Evolutionary conservation across 1,140 invertebrate genomes (phyloP), one percentile per base, ranked within the genome.

Genomic region (Pemphigus obesinymphae): DNA sequence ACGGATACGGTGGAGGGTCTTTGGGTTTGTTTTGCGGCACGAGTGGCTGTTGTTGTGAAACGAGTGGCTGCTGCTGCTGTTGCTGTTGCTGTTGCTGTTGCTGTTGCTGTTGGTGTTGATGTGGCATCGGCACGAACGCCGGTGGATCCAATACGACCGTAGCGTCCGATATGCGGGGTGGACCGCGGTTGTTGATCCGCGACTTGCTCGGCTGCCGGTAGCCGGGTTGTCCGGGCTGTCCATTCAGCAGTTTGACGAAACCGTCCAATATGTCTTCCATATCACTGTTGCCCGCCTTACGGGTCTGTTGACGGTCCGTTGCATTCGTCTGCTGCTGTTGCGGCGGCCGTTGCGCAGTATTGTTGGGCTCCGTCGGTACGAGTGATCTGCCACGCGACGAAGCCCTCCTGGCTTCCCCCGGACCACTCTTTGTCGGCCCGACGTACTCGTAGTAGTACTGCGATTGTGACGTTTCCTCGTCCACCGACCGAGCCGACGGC

Each of bases 241-340:
- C 95, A 84, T 96, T 95, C 1, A 96, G 87, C 2, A 96, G 86
- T 86, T 96, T 95, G 0, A 96, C 94, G 50, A 97, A 94, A 15
- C 94, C 95, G 10, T 94, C 95, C 72, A 97, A 94, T 17, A 96
- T 95, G 85, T 96, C 95, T 86, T 96, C 93, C 78, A 96, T 95
- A 86, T 96, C 94, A 26, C 93, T 92, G 6, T 92, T 90, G 84
- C 43, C 85, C 26, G 73, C 82, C 45, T 55, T 84, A 83, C 45
- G 83, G 92, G 90, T 53, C 88, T 87, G 88, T 86, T 89, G 87
- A 86, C 85, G 86, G 87, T 87, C 88, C 84, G 88, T 86, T 84
- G 86, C 73, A 85, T 85, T 37, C 85, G 73, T 31, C 84, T 84
- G 7, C 85, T 83, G 8, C 84, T 85, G 50, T 85, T 85, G 5